phyloP scores from a whole-genome alignment of 2,797 vertebrate genomes.

The Hipposideros larvatus region DNA sequence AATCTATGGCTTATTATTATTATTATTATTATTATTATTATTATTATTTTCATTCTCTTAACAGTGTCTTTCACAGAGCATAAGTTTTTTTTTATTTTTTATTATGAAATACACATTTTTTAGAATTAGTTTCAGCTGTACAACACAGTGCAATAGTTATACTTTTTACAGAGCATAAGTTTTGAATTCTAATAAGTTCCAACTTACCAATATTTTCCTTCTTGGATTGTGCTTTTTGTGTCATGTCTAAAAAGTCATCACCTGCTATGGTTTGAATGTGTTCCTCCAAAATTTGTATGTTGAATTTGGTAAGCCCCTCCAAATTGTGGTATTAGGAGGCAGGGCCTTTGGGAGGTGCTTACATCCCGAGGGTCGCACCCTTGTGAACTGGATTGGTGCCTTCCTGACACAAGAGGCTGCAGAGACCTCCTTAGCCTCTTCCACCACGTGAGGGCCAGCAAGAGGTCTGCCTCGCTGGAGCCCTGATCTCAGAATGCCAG shows the following conservation, averaged over 20 bases:
- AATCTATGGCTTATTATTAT: neutral
- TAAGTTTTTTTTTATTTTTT: neutral
- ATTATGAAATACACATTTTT: too few species aligned
- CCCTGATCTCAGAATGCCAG: neutral
- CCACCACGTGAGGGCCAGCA: neutral
- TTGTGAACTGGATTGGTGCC: too few species aligned
- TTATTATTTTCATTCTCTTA: neutral
- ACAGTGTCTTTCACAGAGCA: neutral
- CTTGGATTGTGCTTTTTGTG: neutral
- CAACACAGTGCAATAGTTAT: too few species aligned
- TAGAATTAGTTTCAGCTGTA: too few species aligned
- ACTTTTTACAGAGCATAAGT: neutral
- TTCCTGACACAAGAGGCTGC: neutral
- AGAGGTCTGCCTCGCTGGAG: too few species aligned
- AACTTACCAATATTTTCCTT: neutral
- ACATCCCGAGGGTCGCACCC: neutral
- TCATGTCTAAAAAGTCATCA: neutral
- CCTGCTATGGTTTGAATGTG: neutral
- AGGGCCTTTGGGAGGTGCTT: neutral
- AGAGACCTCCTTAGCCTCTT: too few species aligned
- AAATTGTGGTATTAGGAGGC: neutral
- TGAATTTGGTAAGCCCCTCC: neutral
- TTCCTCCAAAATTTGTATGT: neutral
- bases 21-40: too few species aligned
- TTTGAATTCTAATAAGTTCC: neutral